phyloP scores from a whole-genome alignment of 2,113 vertebrate species.

The Anhinga anhinga region DNA sequence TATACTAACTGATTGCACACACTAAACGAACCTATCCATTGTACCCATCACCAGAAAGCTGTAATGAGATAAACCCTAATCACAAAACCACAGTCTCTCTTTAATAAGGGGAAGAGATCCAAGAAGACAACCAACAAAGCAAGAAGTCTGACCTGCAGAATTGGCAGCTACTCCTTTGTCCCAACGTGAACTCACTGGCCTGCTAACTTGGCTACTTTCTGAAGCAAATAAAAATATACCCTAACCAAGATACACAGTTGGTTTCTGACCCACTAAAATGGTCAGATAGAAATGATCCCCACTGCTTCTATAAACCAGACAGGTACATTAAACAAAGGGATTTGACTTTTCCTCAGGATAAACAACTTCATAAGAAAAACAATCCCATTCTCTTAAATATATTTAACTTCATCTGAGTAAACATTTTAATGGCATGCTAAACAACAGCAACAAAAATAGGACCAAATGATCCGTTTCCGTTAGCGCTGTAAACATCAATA shows the following conservation, averaged over 20 bases:
- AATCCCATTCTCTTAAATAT: background rate
- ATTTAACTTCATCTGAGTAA: slow-evolving; percentile 26
- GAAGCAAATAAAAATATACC: slow-evolving; percentile 20
- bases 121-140: background rate
- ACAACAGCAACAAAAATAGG: slow-evolving; percentile 15
- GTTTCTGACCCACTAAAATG: background rate
- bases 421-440: background rate
- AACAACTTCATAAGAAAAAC: slow-evolving; percentile 21
- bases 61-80: slow-evolving; percentile 34
- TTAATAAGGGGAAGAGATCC: background rate
- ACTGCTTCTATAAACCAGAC: background rate
- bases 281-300: background rate
- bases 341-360: slow-evolving; percentile 15
- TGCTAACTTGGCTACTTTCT: slow-evolving; percentile 25
- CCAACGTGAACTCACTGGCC: background rate
- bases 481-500: background rate
- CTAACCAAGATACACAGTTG: background rate
- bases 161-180: background rate
- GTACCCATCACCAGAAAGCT: background rate
- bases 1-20: background rate
- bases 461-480: slow-evolving; percentile 11
- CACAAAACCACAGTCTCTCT: slow-evolving; percentile 9
- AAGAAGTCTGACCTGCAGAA: slow-evolving; percentile 16
- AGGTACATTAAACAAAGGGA: background rate
- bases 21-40: slow-evolving; percentile 23